Evolutionary conservation across 2,797 vertebrate genomes (phyloP).

Genomic region (Eupleurogrammus muticus): DNA sequence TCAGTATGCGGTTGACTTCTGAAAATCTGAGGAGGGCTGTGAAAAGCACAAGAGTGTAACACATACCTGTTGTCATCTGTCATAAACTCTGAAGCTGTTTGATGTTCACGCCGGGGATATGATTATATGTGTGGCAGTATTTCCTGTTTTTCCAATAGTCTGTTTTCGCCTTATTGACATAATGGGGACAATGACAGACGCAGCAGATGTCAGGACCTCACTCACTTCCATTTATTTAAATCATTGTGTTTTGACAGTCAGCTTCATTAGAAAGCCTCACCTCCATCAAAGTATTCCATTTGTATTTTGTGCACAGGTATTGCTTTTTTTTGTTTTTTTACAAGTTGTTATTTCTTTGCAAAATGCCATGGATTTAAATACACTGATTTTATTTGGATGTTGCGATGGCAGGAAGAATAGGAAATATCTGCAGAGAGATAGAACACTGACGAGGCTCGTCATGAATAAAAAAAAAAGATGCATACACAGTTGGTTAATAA

Average conservation of each 20-base stretch:
- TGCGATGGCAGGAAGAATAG: background rate
- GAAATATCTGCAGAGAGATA: constrained; percentile 34
- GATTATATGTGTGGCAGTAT: background rate
- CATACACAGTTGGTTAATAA: constrained; percentile 26
- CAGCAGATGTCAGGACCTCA: background rate
- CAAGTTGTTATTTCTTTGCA: background rate
- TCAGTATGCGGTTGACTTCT: background rate
- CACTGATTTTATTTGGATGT: constrained; percentile 16
- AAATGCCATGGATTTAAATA: background rate
- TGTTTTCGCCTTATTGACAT: constrained; percentile 7
- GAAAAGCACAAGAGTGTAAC: background rate
- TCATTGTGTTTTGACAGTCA: background rate
- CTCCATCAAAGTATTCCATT: background rate
- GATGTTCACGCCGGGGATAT: background rate
- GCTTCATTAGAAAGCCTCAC: background rate
- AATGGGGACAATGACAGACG: constrained; percentile 1
- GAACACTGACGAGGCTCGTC: background rate
- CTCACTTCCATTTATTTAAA: background rate
- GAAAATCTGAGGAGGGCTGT: background rate
- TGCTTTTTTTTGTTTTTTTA: background rate
- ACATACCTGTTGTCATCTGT: constrained; percentile 13
- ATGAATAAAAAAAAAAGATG: constrained; percentile 11
- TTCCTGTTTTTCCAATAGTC: constrained; percentile 31
- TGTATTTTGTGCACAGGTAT: background rate
- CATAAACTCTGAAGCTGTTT: background rate